Evolutionary conservation across 2,888 invertebrate species (phyloP), one percentile per base, ranked within the genome.

Genomic region (Acronicta alni): DNA sequence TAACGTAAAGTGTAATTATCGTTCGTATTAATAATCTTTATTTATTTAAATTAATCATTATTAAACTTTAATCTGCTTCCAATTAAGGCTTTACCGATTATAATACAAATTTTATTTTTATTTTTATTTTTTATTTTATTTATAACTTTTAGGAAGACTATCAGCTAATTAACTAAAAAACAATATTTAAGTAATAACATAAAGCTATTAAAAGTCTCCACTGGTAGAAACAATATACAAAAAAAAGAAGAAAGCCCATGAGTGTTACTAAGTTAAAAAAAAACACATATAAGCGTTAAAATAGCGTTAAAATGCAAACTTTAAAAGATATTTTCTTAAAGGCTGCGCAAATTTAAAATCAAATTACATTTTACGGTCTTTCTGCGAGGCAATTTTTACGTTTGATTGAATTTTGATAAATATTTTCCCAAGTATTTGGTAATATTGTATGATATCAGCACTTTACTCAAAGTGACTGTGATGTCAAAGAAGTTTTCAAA

Each of bases 21-120:
- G n/a, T n/a, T n/a, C n/a, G n/a, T n/a, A n/a, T n/a, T n/a, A n/a
- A n/a, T n/a, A n/a, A n/a, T n/a, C n/a, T n/a, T n/a, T n/a, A n/a
- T n/a, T n/a, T n/a, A n/a, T n/a, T n/a, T n/a, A n/a, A n/a, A n/a
- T n/a, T n/a, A n/a, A n/a, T n/a, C n/a, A n/a, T n/a, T n/a, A n/a
- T n/a, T n/a, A n/a, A n/a, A n/a, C n/a, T n/a, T n/a, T 74, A 66
- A 37, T 49, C 5, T 62, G 44, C 61, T 70, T 57, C 52, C 45
- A 48, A 70, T 3, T 32, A 38, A 54, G 35, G 42, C 49, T 37
- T 39, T 26, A n/a, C n/a, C n/a, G n/a, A n/a, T n/a, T n/a, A n/a
- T n/a, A n/a, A n/a, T n/a, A n/a, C n/a, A n/a, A n/a, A n/a, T n/a
- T n/a, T n/a, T n/a, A n/a, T n/a, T n/a, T n/a, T n/a, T n/a, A n/a